Evolutionary conservation across 2,113 vertebrate genomes (phyloP).

Genomic region (Neolamprologus modestus): DNA sequence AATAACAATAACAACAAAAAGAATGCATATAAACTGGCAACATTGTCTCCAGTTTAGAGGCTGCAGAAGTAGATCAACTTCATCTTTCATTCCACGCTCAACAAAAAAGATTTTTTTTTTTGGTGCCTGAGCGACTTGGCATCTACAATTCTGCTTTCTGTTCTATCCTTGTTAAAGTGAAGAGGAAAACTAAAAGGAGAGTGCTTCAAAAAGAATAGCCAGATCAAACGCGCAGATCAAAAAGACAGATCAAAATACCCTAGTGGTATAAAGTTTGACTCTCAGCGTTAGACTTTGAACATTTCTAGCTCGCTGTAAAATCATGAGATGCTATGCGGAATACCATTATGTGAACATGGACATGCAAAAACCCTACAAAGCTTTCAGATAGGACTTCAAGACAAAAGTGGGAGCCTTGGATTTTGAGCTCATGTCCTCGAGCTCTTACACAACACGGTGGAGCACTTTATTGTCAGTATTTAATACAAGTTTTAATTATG

Average conservation of each 20-base stretch:
- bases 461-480: not conserved
- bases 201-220: slow-evolving; percentile 63
- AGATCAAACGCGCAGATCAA: slow-evolving; percentile 57
- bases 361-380: not conserved
- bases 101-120: slow-evolving; percentile 42
- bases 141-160: slow-evolving; percentile 54
- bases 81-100: slow-evolving; percentile 4
- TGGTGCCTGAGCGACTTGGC: slow-evolving; percentile 9
- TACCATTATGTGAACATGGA: slow-evolving; percentile 9
- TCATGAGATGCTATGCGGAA: slow-evolving; percentile 13
- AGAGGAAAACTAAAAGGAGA: slow-evolving; percentile 41
- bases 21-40: slow-evolving; percentile 37
- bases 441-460: not conserved
- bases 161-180: slow-evolving; percentile 59
- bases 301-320: slow-evolving; percentile 20
- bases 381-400: not conserved
- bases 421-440: not conserved
- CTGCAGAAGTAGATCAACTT: slow-evolving; percentile 27
- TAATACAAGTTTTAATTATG: not conserved
- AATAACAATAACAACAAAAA: slow-evolving; percentile 29
- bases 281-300: slow-evolving; percentile 32
- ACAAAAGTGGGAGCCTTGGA: not conserved
- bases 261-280: slow-evolving; percentile 33
- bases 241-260: slow-evolving; percentile 40
- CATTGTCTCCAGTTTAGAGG: slow-evolving; percentile 14